These are phyloP conservation scores for Hassar affinis DNA, from an alignment of 2,113 vertebrate species.

Conservation along the genomic window DNA sequence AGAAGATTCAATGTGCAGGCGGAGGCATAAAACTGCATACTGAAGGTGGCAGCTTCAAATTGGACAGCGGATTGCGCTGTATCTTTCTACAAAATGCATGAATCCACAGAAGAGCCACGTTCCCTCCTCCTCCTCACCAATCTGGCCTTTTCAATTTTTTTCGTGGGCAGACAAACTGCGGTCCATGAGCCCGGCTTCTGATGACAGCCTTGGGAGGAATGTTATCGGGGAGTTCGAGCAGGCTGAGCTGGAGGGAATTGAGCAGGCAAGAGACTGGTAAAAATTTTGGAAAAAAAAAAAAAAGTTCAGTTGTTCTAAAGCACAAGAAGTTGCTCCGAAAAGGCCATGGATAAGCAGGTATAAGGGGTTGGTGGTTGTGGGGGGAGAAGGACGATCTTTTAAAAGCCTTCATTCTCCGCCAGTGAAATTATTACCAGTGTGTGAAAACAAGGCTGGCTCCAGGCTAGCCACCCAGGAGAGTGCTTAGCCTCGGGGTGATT, in stretches of 20 bases:
- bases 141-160: conserved; percentile 52
- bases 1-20: conserved; percentile 49
- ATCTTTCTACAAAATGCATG: conserved; percentile 66
- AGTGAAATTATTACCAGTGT: conserved; percentile 71
- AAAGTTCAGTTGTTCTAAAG: conserved; percentile 37
- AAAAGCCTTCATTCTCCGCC: conserved; percentile 69
- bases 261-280: conserved; percentile 4
- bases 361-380: conserved; percentile 22
- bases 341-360: conserved; percentile 41
- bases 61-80: conserved; percentile 56
- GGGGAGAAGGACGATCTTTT: conserved; percentile 62
- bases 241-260: conserved; percentile 29
- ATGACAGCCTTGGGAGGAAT: conserved; percentile 40
- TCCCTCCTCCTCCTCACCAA: conserved; percentile 4
- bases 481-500: conserved; percentile 70
- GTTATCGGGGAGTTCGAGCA: conserved; percentile 24
- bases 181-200: conserved; percentile 24
- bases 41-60: conserved; percentile 64
- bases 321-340: conserved; percentile 35
- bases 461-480: conserved; percentile 77
- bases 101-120: conserved; percentile 55
- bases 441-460: conserved; percentile 71
- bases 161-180: conserved; percentile 33
- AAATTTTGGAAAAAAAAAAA: not conserved
- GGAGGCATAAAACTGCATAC: conserved; percentile 63